These are phyloP conservation scores for Drosophila colorata DNA, from an alignment of 2,888 invertebrate species.

Conservation along the genomic window DNA sequence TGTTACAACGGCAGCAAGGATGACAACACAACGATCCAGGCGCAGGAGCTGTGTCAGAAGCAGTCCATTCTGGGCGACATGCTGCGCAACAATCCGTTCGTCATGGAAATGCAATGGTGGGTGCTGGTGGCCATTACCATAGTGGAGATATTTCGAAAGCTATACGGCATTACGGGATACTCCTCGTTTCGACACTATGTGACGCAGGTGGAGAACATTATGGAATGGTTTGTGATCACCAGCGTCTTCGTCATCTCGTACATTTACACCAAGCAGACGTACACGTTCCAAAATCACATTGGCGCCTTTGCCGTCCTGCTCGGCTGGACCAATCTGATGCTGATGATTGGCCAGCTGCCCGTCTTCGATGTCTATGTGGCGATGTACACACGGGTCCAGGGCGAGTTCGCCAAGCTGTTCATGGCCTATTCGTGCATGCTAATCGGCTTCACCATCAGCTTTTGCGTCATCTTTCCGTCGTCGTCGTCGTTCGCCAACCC, in stretches of 20 bases:
- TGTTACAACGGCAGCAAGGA: slow-evolving; percentile 93
- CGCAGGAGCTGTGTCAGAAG: slow-evolving; percentile 91
- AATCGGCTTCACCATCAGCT: slow-evolving; percentile 94
- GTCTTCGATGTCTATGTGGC: slow-evolving; percentile 95
- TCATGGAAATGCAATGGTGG: slow-evolving; percentile 94
- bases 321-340: slow-evolving; percentile 95
- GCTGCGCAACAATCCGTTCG: slow-evolving; percentile 90
- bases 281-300: slow-evolving; percentile 94
- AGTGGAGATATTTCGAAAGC: slow-evolving; percentile 92
- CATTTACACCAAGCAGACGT: slow-evolving; percentile 91
- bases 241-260: slow-evolving; percentile 94
- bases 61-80: slow-evolving; percentile 92
- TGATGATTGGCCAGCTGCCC: slow-evolving; percentile 95
- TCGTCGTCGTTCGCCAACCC: slow-evolving; percentile 93
- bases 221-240: slow-evolving; percentile 94
- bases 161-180: slow-evolving; percentile 93
- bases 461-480: slow-evolving; percentile 94
- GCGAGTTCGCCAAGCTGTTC: slow-evolving; percentile 94
- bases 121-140: slow-evolving; percentile 91
- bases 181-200: slow-evolving; percentile 93
- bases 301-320: slow-evolving; percentile 94
- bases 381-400: slow-evolving; percentile 95
- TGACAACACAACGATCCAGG: slow-evolving; percentile 90
- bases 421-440: slow-evolving; percentile 94
- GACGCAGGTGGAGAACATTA: slow-evolving; percentile 93